Conservation (phyloP, 1,140 invertebrate genomes). For the Bombus pascuorum region DNA sequence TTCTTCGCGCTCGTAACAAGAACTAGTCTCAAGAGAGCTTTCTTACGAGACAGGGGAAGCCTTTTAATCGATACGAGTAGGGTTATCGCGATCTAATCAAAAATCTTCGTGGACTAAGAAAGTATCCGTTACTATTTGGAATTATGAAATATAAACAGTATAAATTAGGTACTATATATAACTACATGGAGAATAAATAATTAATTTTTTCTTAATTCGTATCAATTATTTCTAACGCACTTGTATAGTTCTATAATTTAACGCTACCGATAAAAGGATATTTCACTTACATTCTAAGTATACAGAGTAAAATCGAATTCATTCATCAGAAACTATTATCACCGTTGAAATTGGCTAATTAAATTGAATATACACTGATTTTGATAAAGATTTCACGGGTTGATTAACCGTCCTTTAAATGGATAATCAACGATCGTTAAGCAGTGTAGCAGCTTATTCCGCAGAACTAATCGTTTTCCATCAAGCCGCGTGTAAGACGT, state of each 20-base stretch:
- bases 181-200: too few species aligned
- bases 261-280: not conserved
- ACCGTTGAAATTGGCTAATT: not conserved
- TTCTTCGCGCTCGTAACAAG: constrained; percentile 16
- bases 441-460: not conserved
- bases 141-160: too few species aligned
- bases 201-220: too few species aligned
- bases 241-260: too few species aligned
- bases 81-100: not conserved
- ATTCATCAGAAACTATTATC: too few species aligned
- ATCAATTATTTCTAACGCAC: too few species aligned
- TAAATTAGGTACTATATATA: too few species aligned
- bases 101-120: too few species aligned
- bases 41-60: not conserved
- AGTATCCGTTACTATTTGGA: too few species aligned
- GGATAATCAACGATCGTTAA: not conserved
- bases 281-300: not conserved
- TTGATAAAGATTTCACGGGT: not conserved
- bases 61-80: not conserved
- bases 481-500: not conserved
- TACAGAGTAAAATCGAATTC: too few species aligned
- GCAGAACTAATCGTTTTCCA: not conserved
- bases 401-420: not conserved
- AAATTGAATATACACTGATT: not conserved
- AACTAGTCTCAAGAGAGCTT: constrained; percentile 16